These are phyloP conservation scores for Caenorhabditis sp. DNA, from an alignment of 2,888 invertebrate genomes.

Conservation along the genomic window DNA sequence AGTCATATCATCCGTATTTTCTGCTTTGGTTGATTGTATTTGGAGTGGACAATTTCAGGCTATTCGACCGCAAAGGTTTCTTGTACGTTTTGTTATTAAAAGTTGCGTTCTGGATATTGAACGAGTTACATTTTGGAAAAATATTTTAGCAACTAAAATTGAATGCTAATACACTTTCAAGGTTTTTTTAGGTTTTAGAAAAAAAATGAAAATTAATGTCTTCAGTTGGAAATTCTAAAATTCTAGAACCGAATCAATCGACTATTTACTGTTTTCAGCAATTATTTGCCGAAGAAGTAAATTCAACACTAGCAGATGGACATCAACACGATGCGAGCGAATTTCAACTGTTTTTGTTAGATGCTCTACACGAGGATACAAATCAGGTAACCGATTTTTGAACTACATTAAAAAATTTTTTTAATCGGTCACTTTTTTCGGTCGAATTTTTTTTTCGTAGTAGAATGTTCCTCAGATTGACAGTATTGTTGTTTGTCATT, in stretches of 20 bases:
- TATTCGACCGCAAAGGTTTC: constrained; percentile 56
- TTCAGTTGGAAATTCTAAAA: neutral
- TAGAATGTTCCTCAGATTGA: no score
- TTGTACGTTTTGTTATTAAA: constrained; percentile 38
- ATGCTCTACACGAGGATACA: constrained; percentile 72
- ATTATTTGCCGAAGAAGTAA: constrained; percentile 46
- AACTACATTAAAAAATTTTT: no score
- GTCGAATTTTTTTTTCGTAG: no score
- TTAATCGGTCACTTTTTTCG: no score
- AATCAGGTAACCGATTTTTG: constrained; percentile 57
- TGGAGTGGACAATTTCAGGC: constrained; percentile 59
- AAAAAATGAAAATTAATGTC: neutral
- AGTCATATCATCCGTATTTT: constrained; percentile 59
- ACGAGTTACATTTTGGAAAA: no score
- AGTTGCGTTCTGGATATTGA: no score
- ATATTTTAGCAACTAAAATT: no score
- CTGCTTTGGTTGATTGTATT: constrained; percentile 57
- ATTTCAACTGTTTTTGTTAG: constrained; percentile 74
- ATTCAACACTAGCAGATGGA: constrained; percentile 53
- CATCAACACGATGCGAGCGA: constrained; percentile 76
- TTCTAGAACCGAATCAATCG: no score
- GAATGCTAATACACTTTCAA: no score
- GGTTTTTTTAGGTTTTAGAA: neutral
- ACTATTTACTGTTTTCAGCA: constrained; percentile 36
- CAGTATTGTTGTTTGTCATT: no score